A percentile compares a stretch with the other conserved stretches of the same genome.
phyloP scores from a whole-genome alignment of 2,113 vertebrate genomes.

The Dascyllus trimaculatus region DNA sequence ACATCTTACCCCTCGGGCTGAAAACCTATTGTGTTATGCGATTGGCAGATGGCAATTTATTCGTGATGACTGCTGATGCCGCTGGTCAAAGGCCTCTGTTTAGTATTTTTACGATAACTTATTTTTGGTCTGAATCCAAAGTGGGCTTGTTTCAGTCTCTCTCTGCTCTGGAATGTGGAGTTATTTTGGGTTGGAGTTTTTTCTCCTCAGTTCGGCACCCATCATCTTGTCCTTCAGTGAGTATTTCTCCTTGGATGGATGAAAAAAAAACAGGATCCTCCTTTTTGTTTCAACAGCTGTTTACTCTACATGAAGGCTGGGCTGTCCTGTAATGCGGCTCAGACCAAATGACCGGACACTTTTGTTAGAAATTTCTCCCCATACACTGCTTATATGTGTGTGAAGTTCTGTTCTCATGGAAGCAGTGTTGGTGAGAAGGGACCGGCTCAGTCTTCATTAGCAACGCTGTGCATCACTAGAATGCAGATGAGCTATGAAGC shows the following conservation, averaged over 20 bases:
- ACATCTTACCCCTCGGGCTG: constrained; percentile 65
- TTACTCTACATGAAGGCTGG: constrained; percentile 24
- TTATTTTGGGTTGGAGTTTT: constrained; percentile 48
- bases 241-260: constrained; percentile 43
- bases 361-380: constrained; percentile 35
- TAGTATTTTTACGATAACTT: constrained; percentile 55
- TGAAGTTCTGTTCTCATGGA: constrained; percentile 60
- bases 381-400: constrained; percentile 21
- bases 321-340: constrained; percentile 5
- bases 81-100: constrained; percentile 54
- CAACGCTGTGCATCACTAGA: constrained; percentile 75
- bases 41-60: constrained; percentile 72
- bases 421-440: constrained; percentile 57
- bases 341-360: constrained; percentile 35
- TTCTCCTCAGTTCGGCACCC: neutral
- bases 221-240: constrained; percentile 40
- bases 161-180: constrained; percentile 25
- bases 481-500: constrained; percentile 84
- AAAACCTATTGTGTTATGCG: constrained; percentile 61
- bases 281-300: constrained; percentile 44
- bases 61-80: constrained; percentile 57
- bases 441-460: constrained; percentile 82
- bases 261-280: constrained; percentile 1
- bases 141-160: constrained; percentile 40
- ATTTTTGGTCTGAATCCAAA: constrained; percentile 56